These are phyloP conservation scores for Struthidea cinerea DNA, from an alignment of 2,113 vertebrate species.

Conservation along the genomic window DNA sequence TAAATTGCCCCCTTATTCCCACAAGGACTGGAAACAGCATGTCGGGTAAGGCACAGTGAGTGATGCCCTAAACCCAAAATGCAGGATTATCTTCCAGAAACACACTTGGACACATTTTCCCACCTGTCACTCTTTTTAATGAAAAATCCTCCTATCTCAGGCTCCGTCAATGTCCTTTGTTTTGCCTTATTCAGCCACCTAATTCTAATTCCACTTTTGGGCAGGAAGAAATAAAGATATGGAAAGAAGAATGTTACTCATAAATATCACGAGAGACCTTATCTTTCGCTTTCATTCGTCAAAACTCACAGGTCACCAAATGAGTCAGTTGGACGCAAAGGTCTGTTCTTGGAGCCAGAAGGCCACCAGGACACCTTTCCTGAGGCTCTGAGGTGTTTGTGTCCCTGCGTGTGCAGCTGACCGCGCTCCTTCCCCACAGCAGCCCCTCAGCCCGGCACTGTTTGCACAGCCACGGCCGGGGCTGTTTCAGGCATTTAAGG, in stretches of 20 bases:
- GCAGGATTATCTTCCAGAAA: neutral
- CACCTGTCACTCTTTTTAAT: constrained; percentile 13
- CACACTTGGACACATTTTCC: neutral
- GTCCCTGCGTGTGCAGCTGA: rapidly evolving
- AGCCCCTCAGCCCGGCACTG: neutral
- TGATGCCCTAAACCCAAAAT: neutral
- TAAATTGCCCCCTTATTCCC: neutral
- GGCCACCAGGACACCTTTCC: neutral
- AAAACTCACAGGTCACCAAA: neutral
- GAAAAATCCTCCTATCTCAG: neutral
- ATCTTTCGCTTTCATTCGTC: neutral
- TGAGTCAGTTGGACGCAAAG: neutral
- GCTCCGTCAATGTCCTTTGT: neutral
- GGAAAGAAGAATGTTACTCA: neutral
- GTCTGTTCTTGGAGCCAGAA: neutral
- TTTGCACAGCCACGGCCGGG: neutral
- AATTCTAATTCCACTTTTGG: neutral
- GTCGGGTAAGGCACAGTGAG: neutral
- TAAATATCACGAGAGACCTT: neutral
- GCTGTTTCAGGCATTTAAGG: neutral
- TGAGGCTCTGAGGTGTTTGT: rapidly evolving
- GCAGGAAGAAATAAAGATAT: neutral
- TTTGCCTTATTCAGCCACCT: neutral
- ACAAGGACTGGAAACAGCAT: neutral
- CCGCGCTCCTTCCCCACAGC: neutral